Evolutionary conservation across 2,888 invertebrate genomes (phyloP).

Genomic region (Trachelus iudaicus): DNA sequence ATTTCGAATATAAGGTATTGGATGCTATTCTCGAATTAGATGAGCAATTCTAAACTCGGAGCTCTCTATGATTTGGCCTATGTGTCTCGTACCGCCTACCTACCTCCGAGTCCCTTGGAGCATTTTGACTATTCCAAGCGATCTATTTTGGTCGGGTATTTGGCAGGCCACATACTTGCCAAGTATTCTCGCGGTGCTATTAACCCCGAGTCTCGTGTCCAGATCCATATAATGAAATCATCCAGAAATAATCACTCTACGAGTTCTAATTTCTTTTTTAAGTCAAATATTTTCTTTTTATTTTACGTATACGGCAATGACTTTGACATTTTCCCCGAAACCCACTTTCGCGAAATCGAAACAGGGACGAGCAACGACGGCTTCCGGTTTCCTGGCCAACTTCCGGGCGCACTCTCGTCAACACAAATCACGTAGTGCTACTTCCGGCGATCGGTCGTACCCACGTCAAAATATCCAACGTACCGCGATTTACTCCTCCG

Average conservation of each 20-base stretch:
- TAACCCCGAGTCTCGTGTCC: conserved; percentile 37
- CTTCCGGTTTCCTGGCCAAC: conserved; percentile 50
- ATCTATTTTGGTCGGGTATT: conserved; percentile 53
- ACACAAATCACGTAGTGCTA: conserved; percentile 46
- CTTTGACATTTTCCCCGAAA: conserved; percentile 27
- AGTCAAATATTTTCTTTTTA: not conserved
- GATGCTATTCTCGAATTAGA: not conserved
- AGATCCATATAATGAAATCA: not conserved
- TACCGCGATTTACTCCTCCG: not conserved
- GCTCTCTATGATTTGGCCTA: not conserved
- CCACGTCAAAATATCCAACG: not conserved
- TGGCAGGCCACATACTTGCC: conserved; percentile 50
- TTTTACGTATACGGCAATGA: not conserved
- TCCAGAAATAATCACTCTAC: not conserved
- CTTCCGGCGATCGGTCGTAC: conserved; percentile 39
- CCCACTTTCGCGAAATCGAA: conserved; percentile 37
- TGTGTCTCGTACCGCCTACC: not conserved
- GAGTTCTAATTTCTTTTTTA: not conserved
- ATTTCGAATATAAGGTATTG: not conserved
- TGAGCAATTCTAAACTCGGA: not conserved
- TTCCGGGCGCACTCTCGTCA: conserved; percentile 45
- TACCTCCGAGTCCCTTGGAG: conserved; percentile 1
- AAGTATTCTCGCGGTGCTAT: conserved; percentile 54
- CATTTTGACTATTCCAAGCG: not conserved
- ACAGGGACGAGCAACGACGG: conserved; percentile 21